Evolutionary conservation across 1,140 invertebrate species (phyloP).

Genomic region (Melanaphis sacchari): DNA sequence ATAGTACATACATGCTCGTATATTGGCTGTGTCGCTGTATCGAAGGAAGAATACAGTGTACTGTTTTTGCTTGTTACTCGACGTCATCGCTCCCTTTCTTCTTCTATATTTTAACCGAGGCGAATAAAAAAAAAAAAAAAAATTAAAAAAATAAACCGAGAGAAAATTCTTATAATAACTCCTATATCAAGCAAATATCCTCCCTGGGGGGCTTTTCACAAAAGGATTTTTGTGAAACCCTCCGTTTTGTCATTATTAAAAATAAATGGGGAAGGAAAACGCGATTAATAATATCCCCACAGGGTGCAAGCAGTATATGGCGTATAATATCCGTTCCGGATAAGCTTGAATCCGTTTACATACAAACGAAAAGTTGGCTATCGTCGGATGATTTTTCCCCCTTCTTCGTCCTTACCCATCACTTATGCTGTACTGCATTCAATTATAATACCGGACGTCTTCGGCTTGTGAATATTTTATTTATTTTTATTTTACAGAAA

Average conservation of each 20-base stretch:
- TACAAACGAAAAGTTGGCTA: constrained; percentile 39
- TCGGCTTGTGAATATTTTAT: neutral
- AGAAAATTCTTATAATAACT: constrained; percentile 45
- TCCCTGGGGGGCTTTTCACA: constrained; percentile 42
- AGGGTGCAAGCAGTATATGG: neutral
- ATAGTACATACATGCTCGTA: neutral
- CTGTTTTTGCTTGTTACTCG: constrained; percentile 5
- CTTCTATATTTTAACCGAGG: neutral
- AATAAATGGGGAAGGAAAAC: constrained; percentile 50
- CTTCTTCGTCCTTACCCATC: neutral
- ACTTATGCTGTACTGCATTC: neutral
- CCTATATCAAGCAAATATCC: constrained; percentile 9
- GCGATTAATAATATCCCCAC: constrained; percentile 53
- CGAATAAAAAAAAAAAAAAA: neutral
- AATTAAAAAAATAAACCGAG: neutral
- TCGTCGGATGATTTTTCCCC: neutral
- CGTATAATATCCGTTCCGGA: constrained; percentile 46
- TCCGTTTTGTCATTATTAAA: constrained; percentile 52
- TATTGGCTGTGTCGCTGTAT: neutral
- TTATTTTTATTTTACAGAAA: neutral
- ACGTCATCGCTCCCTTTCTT: neutral
- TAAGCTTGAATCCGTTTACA: constrained; percentile 43
- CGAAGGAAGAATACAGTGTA: neutral
- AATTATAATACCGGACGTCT: constrained; percentile 42
- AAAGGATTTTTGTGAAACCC: constrained; percentile 44